A percentile compares a stretch with the other conserved stretches of the same genome.
phyloP scores from a whole-genome alignment of 2,113 vertebrate genomes.

The Chauna torquata region DNA sequence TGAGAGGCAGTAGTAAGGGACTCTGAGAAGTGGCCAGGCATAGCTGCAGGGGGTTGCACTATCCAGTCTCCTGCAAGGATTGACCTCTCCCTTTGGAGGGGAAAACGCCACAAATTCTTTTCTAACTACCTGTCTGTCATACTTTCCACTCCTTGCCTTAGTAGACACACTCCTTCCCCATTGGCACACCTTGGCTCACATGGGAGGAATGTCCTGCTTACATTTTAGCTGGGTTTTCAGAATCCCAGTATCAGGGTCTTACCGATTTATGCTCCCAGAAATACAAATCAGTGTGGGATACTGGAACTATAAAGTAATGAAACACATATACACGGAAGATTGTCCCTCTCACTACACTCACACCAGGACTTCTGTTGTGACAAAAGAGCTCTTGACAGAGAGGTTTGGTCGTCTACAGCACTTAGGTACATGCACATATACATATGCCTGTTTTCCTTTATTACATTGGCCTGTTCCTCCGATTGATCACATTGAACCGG shows the following conservation, averaged over 20 bases:
- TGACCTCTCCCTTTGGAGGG: neutral
- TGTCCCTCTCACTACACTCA: neutral
- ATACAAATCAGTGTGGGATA: neutral
- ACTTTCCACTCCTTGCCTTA: neutral
- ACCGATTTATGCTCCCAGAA: neutral
- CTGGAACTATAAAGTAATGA: neutral
- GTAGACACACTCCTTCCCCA: neutral
- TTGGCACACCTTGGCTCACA: neutral
- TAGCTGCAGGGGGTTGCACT: neutral
- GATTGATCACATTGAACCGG: neutral
- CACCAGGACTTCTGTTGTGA: neutral
- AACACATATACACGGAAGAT: neutral
- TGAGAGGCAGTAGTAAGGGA: neutral
- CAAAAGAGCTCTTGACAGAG: neutral
- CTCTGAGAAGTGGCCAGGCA: neutral
- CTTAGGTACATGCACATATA: neutral
- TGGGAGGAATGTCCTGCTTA: neutral
- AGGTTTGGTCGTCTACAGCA: neutral
- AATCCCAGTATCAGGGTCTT: neutral
- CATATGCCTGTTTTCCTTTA: neutral
- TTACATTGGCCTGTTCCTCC: neutral
- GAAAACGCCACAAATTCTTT: neutral
- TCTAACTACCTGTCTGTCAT: neutral
- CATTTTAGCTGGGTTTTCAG: neutral
- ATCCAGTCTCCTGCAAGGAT: accelerated